These are phyloP conservation scores for Steinernema feltiae DNA, from an alignment of 1,140 invertebrate species.

Conservation along the genomic window DNA sequence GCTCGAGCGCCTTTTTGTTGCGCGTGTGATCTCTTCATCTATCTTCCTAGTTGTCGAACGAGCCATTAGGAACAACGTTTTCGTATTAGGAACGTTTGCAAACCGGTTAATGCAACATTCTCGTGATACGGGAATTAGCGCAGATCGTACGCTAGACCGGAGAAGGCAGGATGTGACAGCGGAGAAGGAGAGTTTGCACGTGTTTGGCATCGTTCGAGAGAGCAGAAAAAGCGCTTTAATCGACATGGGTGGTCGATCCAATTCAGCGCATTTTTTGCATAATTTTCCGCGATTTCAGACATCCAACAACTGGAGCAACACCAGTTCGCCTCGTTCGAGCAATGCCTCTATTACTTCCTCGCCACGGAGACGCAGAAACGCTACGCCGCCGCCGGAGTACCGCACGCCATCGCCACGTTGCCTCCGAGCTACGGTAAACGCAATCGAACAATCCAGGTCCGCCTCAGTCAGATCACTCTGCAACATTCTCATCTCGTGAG, in stretches of 20 bases:
- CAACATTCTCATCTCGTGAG: slow-evolving; percentile 54
- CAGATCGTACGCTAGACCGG: too few species aligned
- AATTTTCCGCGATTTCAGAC: slow-evolving; percentile 30
- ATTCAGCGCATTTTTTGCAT: not conserved
- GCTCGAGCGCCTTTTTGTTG: too few species aligned
- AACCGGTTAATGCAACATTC: too few species aligned
- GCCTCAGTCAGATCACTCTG: slow-evolving; percentile 47
- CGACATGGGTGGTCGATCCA: not conserved
- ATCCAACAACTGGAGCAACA: slow-evolving; percentile 47
- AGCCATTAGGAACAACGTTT: too few species aligned
- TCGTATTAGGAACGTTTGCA: too few species aligned
- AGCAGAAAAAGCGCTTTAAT: not conserved
- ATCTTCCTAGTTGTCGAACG: too few species aligned
- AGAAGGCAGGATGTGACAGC: too few species aligned
- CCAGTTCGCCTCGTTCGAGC: slow-evolving; percentile 50
- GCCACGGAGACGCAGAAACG: slow-evolving; percentile 52
- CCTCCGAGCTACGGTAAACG: slow-evolving; percentile 43
- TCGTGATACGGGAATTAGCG: too few species aligned
- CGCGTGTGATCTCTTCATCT: too few species aligned
- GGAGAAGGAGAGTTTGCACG: too few species aligned
- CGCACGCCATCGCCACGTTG: slow-evolving; percentile 52
- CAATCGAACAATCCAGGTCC: slow-evolving; percentile 36
- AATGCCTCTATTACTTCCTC: slow-evolving; percentile 55
- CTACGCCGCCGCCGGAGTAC: slow-evolving; percentile 29
- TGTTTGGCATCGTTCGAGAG: not conserved